Evolutionary conservation across 2,113 vertebrate genomes (phyloP).

Genomic region (Ibidorhyncha struthersii): DNA sequence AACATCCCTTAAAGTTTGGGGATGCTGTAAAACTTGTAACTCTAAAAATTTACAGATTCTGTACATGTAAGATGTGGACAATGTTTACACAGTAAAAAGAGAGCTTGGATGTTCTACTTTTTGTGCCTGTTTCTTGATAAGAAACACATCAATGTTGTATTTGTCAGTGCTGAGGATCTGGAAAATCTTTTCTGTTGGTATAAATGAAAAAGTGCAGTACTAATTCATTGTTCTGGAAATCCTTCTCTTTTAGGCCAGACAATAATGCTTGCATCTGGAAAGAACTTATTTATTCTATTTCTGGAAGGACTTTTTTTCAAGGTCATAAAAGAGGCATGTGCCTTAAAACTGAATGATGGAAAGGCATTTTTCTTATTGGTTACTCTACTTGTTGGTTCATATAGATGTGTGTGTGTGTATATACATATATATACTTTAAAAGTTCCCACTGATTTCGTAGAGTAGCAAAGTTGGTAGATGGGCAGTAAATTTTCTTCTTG

Average conservation of each 20-base stretch:
- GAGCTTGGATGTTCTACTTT: not conserved
- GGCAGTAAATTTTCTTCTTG: not conserved
- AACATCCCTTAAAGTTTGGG: not conserved
- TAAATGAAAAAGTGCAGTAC: not conserved
- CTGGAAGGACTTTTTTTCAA: not conserved
- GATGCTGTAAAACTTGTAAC: not conserved
- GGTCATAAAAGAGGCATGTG: fast-evolving
- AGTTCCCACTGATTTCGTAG: not conserved
- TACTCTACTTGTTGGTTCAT: not conserved
- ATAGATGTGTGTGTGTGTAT: too few relatives aligned
- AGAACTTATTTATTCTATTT: not conserved
- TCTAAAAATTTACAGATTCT: not conserved
- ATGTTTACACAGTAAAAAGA: not conserved
- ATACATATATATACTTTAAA: fast-evolving
- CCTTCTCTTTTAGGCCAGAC: not conserved
- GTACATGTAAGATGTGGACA: not conserved
- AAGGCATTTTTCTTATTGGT: not conserved
- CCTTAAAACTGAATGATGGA: not conserved
- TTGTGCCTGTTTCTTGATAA: not conserved
- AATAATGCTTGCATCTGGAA: not conserved
- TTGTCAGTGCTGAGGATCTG: not conserved
- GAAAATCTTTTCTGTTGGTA: not conserved
- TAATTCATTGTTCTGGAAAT: not conserved
- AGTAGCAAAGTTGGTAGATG: not conserved
- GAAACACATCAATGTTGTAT: not conserved